Evolutionary conservation across 1,140 invertebrate genomes (phyloP), one percentile per base, ranked within the genome.

Genomic region (Scaptomyza graminum): DNA sequence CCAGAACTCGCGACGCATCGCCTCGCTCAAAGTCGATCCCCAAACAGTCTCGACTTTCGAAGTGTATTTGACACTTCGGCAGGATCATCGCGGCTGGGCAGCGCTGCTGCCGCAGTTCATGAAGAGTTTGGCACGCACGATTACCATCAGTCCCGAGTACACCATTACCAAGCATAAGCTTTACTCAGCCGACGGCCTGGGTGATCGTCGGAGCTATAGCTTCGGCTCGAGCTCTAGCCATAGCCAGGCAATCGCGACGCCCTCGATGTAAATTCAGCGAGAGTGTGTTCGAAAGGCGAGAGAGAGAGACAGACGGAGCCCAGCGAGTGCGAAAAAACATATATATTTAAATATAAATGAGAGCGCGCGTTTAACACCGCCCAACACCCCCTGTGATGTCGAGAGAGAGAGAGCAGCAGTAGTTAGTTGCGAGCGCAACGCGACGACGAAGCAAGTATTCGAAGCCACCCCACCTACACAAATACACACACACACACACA

Each of bases 31-130:
- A 87, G 95, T 96, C 79, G 96, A 98, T 92, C 95, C 95, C 25
- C 94, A 94, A 76, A 96, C 95, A 15, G 95, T 97, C 49, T 95
- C 96, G 15, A 98, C 96, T 9, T 97, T 97, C 90, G 96, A 97
- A 92, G 93, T 97, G 39, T 96, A 96, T 88, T 92, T 97, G 16
- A 97, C 96, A n/a, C 93, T 98, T 37, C 96, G 96, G 83, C 96
- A 97, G 91, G 95, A 96, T 79, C 93, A 85, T 64, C 95, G 95
- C 63, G 94, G 95, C 70, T 98, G 96, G 96, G 95, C 96, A 68
- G 95, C 95, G 52, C 92, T 97, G 74, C 93, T 97, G 92, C 96
- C 96, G 87, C 95, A 96, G 90, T 96, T 97, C 92, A 94, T 96
- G 93, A 96, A 96, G 95, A 96, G 92, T 94, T 94, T 95, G 65